Evolutionary conservation across 1,140 invertebrate species (phyloP), one percentile per base, ranked within the genome.

Genomic region (Drosophila tristis): DNA sequence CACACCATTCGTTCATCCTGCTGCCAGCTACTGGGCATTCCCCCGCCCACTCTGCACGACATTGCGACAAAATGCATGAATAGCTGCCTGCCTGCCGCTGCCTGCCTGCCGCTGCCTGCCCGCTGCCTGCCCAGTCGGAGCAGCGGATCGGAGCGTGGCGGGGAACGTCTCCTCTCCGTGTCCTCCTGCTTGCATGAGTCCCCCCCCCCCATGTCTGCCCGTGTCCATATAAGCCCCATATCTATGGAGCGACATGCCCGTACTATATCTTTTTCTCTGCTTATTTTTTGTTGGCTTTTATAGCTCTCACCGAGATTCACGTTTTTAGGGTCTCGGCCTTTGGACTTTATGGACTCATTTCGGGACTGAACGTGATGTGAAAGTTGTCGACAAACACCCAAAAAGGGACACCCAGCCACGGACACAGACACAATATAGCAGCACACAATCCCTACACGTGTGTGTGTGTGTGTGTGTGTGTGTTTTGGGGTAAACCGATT

Each of bases 331-430:
- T 60, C 74, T 31, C 42, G 67, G 76, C 80, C 74, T 85, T 81
- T 78, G 64, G 74, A 78, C 61, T 85, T 85, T 85, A 85, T 85
- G 78, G 57, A 81, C 77, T 80, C 78, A 85, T 86, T 85, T 62
- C 50, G 74, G 61, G 68, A 80, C 50, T 51, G 74, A 66, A 85
- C 81, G 81, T 85, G 81, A 85, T 76, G 76, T 89, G 75, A 79
- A 87, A 78, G 78, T 63, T 61, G 44, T 64, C 45, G 43, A 31
- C 29, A 2, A 29, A 20, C 20, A 4, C 35, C 13, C 13, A 13
- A 39, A 39, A 11, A 39, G 35, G 35, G 35, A 39, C 35, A n/a
- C n/a, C n/a, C n/a, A n/a, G n/a, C n/a, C n/a, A n/a, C n/a, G n/a
- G n/a, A n/a, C 51, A 56, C 26, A 16, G 2, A 31, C 29, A 31